Base-by-base conservation (phyloP, 2,888 invertebrate genomes). In the Cryptosula pallasiana region DNA sequence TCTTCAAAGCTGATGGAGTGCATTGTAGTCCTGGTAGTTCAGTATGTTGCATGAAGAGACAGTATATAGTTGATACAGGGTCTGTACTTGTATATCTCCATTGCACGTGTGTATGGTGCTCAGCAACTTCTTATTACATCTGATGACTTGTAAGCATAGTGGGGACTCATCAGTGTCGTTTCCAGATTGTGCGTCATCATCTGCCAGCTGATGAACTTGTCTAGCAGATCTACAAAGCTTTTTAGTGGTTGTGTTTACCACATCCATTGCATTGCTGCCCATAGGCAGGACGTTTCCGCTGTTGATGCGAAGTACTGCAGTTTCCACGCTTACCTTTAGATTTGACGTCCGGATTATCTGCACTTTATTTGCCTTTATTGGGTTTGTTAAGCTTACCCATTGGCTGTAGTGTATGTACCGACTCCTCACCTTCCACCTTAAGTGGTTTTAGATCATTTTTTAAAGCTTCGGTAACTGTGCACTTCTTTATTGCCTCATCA, bases 401-500 rank as follows among this genome's bases (percentile, higher is more conserved):
- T n/a, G n/a, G n/a, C n/a, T n/a, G n/a, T n/a, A n/a, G n/a, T n/a
- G n/a, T n/a, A n/a, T 55, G 55, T 25, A 55, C 55, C 55, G 55
- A 55, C 55, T 55, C 55, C 23, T 55, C 55, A 13, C 9, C 5
- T n/a, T n/a, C n/a, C n/a, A n/a, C n/a, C 23, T 55, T 5, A 5
- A 55, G 5, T 20, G 55, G 3, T 13, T 5, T n/a, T 25, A 55
- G 16, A n/a, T 55, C 55, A 55, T 55, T 55, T 25, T n/a, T 5
- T 9, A 16, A 45, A n/a, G 55, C 5, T 9, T 63, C 63, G 32
- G 63, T 32, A 3, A 63, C 32, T 1, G 5, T 27, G 32, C 63
- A 63, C n/a, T 63, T 63, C n/a, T 63, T 63, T 27, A 63, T 63
- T 1, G 63, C 63, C 63, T 63, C 29, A 2, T 63, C 63, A 16